Evolutionary conservation across 1,140 invertebrate species (phyloP).

Genomic region (Ceratina calcarata): DNA sequence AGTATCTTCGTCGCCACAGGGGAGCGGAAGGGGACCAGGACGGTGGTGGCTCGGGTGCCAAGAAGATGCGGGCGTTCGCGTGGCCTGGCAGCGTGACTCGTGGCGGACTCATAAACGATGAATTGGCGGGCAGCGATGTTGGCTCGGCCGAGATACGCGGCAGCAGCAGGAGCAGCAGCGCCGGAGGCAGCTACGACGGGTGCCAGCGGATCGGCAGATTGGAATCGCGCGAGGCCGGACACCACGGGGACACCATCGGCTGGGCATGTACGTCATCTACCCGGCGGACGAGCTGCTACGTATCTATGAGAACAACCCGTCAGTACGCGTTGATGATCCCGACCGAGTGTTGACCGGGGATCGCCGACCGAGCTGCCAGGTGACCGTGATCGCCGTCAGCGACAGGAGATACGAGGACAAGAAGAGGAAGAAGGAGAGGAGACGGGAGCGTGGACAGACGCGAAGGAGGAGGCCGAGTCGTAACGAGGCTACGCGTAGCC

Average conservation of each 20-base stretch:
- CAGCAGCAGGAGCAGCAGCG: slow-evolving; percentile 46
- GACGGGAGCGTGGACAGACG: slow-evolving; percentile 25
- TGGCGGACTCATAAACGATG: slow-evolving; percentile 59
- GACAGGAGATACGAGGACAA: slow-evolving; percentile 8
- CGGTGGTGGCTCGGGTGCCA: slow-evolving; percentile 25
- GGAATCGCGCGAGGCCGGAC: slow-evolving; percentile 30
- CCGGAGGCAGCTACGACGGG: slow-evolving; percentile 11
- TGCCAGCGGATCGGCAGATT: slow-evolving; percentile 45
- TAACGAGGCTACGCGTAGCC: slow-evolving; percentile 14
- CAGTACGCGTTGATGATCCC: slow-evolving; percentile 55
- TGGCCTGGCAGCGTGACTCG: slow-evolving; percentile 43
- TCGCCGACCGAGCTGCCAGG: slow-evolving; percentile 16
- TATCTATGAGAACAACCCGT: slow-evolving; percentile 73
- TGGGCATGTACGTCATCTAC: slow-evolving; percentile 81
- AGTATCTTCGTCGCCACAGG: slow-evolving; percentile 3
- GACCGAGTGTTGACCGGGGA: slow-evolving; percentile 47
- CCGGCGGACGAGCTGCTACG: slow-evolving; percentile 79
- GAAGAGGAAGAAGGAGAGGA: slow-evolving; percentile 31
- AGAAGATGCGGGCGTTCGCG: slow-evolving; percentile 59
- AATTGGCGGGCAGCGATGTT: slow-evolving; percentile 72
- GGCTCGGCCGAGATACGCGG: slow-evolving; percentile 60
- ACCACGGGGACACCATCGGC: slow-evolving; percentile 50
- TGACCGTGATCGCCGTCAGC: slow-evolving; percentile 32
- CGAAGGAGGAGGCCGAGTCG: slow-evolving; percentile 23
- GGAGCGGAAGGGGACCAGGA: background rate